These are phyloP conservation scores for Brachyopa scutellaris DNA, from an alignment of 2,888 invertebrate genomes.

Conservation along the genomic window DNA sequence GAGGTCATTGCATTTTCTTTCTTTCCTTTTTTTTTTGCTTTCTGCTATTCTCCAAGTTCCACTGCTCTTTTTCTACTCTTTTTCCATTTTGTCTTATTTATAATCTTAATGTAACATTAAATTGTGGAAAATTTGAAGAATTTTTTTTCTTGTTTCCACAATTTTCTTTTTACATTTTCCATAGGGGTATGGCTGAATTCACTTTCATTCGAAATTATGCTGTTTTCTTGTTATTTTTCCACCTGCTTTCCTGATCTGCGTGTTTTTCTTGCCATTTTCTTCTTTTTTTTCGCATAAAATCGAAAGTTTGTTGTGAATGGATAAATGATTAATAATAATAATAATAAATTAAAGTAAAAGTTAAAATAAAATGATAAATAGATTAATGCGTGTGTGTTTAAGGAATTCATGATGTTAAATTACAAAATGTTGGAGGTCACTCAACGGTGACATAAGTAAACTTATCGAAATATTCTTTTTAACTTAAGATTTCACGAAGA, in stretches of 20 bases:
- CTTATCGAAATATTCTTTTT: too few species aligned
- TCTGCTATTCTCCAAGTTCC: conserved; percentile 52
- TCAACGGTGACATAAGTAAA: too few species aligned
- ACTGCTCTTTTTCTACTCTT: conserved; percentile 58
- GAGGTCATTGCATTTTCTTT: conserved; percentile 66
- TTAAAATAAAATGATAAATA: too few species aligned
- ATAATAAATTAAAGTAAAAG: conserved; percentile 37
- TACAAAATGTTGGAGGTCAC: too few species aligned
- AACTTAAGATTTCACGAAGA: too few species aligned
- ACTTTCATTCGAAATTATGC: conserved; percentile 70
- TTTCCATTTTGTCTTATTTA: conserved; percentile 56
- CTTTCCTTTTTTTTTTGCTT: conserved; percentile 11
- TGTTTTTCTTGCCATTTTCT: conserved; percentile 53
- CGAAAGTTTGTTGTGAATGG: conserved; percentile 56
- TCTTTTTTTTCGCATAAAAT: conserved; percentile 41
- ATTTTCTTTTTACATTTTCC: conserved; percentile 5
- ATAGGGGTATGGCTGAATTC: conserved; percentile 41
- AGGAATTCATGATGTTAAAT: too few species aligned
- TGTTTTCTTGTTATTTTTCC: conserved; percentile 58
- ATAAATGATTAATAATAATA: too few species aligned
- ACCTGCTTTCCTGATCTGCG: conserved; percentile 69
- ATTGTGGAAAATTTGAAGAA: conserved; percentile 65
- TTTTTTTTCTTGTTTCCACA: conserved; percentile 9
- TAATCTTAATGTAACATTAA: conserved; percentile 70
- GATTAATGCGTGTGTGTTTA: too few species aligned